A percentile compares a stretch with the other conserved stretches of the same genome.
phyloP scores from a whole-genome alignment of 1,140 invertebrate genomes.

The Forficula auricularia region DNA sequence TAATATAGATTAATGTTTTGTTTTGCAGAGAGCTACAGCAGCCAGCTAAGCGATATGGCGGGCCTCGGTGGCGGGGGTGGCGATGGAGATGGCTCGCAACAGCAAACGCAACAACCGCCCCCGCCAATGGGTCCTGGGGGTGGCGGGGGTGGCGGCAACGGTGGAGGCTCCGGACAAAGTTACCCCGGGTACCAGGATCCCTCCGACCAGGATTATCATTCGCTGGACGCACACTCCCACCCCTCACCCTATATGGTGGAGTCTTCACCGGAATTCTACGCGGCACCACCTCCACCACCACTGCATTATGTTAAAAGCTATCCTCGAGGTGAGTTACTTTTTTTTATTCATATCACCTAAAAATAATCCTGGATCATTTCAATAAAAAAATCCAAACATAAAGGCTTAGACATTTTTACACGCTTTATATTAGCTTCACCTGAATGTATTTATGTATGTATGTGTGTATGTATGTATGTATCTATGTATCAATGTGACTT shows the following conservation, averaged over 20 bases:
- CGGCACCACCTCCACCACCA: slow-evolving; percentile 30
- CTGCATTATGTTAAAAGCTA: slow-evolving; percentile 46
- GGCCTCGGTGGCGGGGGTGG: slow-evolving; percentile 20
- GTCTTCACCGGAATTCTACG: slow-evolving; percentile 56
- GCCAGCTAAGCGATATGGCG: slow-evolving; percentile 26
- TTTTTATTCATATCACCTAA: no score
- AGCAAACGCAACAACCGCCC: slow-evolving; percentile 2
- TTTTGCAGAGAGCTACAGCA: slow-evolving; percentile 34
- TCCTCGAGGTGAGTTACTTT: slow-evolving; percentile 34
- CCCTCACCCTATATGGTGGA: slow-evolving; percentile 37
- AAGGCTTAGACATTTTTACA: no score
- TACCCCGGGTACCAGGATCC: slow-evolving; percentile 26
- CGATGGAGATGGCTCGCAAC: slow-evolving; percentile 3
- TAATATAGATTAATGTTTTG: no score
- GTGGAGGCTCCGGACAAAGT: slow-evolving; percentile 18
- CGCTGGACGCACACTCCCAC: slow-evolving; percentile 36
- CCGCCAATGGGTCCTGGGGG: slow-evolving; percentile 5
- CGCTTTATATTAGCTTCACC: no score
- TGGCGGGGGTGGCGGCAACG: slow-evolving; percentile 20
- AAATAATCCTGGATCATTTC: no score
- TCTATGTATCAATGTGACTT: background rate
- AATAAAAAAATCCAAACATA: no score
- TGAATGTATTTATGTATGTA: no score
- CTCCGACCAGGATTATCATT: slow-evolving; percentile 47
- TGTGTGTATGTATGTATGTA: no score